These are phyloP conservation scores for Rotaria sp. DNA, from an alignment of 2,888 invertebrate genomes.

Conservation along the genomic window DNA sequence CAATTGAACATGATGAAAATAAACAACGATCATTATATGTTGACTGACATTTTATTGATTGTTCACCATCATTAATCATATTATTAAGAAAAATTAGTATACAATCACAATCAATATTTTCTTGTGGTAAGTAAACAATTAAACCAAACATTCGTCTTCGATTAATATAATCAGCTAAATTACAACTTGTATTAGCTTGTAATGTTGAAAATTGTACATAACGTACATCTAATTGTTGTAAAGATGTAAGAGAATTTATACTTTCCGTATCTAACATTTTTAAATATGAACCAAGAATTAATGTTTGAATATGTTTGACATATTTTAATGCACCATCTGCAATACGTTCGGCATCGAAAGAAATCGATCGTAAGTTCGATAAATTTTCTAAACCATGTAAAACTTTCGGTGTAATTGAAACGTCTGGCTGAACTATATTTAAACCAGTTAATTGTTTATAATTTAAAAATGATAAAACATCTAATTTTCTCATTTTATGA, in stretches of 20 bases:
- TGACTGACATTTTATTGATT: neutral
- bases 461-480: neutral
- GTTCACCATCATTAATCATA: neutral
- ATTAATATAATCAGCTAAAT: neutral
- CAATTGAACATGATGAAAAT: neutral
- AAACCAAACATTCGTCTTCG: neutral
- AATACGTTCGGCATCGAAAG: neutral
- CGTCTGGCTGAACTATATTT: neutral
- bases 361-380: neutral
- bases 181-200: neutral
- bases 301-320: neutral
- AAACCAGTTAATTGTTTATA: neutral
- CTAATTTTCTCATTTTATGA: neutral
- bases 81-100: neutral
- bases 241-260: neutral
- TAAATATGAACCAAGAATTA: slow-evolving; percentile 12
- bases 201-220: neutral
- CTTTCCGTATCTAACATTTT: neutral
- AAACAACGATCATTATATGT: neutral
- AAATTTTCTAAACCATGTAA: neutral
- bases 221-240: neutral
- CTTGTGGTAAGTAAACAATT: neutral
- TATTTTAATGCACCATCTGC: neutral
- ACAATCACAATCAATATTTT: slow-evolving; percentile 1
- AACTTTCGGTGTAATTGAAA: neutral